Evolutionary conservation across 1,140 invertebrate species (phyloP).

Genomic region (fruit fly (Drosophila melanogaster)): Release_6_plus_ISO1_MT NT_033777.3:15342501-15343000

Average conservation of each 20-base stretch:
- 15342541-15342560: conserved; percentile 29
- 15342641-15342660: neutral
- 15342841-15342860: conserved; percentile 6
- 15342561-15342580: neutral
- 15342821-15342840: conserved; percentile 10
- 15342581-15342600: conserved; percentile 6
- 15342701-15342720: neutral
- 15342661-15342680: neutral
- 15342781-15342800: conserved; percentile 48
- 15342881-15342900: conserved; percentile 3
- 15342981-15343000: conserved; percentile 28
- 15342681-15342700: too few species aligned
- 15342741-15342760: conserved; percentile 34
- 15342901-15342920: conserved; percentile 17
- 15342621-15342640: conserved; percentile 10
- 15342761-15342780: conserved; percentile 41
- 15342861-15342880: conserved; percentile 7
- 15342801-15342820: conserved; percentile 57
- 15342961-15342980: conserved; percentile 47
- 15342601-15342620: conserved; percentile 22
- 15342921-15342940: conserved; percentile 4
- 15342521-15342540: conserved; percentile 28
- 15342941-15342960: conserved; percentile 7
- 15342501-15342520: conserved; percentile 27
- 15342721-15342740: conserved; percentile 15